A percentile compares a stretch with the other conserved stretches of the same genome.
Conservation (phyloP, 2,888 invertebrate species). For the Iphiclides podalirius region DNA sequence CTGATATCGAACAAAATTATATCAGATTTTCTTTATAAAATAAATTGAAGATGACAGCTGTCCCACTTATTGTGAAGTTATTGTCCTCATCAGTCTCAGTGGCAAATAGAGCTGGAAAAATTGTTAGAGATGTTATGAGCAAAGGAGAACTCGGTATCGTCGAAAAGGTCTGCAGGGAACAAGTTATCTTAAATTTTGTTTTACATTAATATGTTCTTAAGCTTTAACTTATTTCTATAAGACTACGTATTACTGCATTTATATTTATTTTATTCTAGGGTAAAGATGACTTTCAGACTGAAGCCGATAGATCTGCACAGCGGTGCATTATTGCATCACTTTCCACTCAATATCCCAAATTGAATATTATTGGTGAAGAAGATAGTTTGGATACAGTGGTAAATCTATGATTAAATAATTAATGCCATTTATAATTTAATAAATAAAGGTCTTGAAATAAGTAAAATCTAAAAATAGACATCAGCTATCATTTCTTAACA, state of each 20-base stretch:
- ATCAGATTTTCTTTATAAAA: not conserved
- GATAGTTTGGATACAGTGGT: conserved; percentile 83
- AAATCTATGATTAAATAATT: no score
- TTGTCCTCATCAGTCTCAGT: conserved; percentile 89
- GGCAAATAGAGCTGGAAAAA: conserved; percentile 91
- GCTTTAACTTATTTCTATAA: no score
- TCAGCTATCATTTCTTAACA: no score
- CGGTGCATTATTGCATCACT: conserved; percentile 95
- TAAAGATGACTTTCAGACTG: conserved; percentile 97
- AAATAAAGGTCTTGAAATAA: no score
- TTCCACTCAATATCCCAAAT: conserved; percentile 88
- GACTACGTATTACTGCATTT: no score
- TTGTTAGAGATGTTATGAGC: conserved; percentile 94
- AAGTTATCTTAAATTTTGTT: no score
- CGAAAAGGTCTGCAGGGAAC: conserved; percentile 88
- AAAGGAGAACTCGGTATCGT: conserved; percentile 94
- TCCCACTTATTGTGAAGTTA: conserved; percentile 84
- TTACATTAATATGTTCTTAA: no score
- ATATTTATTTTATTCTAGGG: no score
- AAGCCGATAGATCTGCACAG: conserved; percentile 98
- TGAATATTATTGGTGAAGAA: conserved; percentile 96
- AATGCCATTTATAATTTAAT: no score
- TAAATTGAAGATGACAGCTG: conserved; percentile 76
- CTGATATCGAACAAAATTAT: not conserved
- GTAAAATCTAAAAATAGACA: no score